These are phyloP conservation scores for Sphenodon punctatus DNA, from an alignment of 2,797 vertebrate species.

Conservation along the genomic window DNA sequence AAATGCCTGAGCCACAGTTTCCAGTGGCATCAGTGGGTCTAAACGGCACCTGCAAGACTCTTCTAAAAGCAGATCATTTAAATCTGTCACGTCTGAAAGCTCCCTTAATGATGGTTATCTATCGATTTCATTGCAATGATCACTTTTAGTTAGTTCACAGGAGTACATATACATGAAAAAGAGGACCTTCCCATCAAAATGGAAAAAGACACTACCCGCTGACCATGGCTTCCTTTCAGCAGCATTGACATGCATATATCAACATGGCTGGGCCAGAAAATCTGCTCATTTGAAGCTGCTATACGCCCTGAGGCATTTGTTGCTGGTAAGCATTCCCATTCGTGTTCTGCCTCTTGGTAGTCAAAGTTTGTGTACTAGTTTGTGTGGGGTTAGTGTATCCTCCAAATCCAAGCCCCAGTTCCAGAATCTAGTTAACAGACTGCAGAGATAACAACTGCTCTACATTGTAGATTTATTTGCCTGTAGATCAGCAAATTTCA, in stretches of 20 bases:
- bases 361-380: not conserved
- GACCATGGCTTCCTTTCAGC: not conserved
- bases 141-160: too few species aligned
- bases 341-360: not conserved
- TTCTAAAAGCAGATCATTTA: too few species aligned
- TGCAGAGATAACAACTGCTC: not conserved
- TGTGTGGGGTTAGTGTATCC: not conserved
- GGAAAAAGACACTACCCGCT: not conserved
- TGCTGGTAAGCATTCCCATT: fast-evolving
- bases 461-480: not conserved
- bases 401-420: not conserved
- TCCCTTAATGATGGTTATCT: too few species aligned
- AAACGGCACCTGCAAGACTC: too few species aligned
- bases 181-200: too few species aligned
- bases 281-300: not conserved
- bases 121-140: too few species aligned
- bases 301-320: not conserved
- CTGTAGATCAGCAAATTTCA: fast-evolving
- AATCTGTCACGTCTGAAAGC: too few species aligned
- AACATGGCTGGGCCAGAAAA: too few species aligned
- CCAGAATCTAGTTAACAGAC: not conserved
- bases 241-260: fast-evolving
- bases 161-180: too few species aligned
- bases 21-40: too few species aligned
- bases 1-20: too few species aligned